Conservation (phyloP, 2,888 invertebrate species). For the Punctoribates punctum region DNA sequence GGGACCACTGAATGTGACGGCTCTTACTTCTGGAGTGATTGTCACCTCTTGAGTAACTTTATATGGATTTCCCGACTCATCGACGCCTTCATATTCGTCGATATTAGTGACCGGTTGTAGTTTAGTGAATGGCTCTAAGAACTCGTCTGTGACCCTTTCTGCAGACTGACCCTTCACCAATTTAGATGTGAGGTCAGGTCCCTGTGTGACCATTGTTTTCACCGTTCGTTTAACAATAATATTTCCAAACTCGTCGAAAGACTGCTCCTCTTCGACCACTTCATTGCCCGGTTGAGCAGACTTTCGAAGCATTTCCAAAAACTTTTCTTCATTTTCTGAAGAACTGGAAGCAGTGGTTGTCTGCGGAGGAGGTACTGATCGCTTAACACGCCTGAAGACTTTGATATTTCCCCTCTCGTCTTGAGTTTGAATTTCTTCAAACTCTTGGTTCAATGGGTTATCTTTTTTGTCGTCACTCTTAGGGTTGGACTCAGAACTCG, state of each 20-base stretch:
- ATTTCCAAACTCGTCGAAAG: constrained; percentile 46
- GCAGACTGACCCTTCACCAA: constrained; percentile 59
- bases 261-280: constrained; percentile 45
- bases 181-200: constrained; percentile 45
- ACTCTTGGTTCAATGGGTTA: constrained; percentile 57
- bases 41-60: constrained; percentile 52
- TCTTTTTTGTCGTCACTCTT: not conserved
- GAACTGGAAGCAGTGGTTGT: not conserved
- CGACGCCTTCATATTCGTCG: constrained; percentile 47
- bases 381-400: constrained; percentile 55
- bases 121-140: constrained; percentile 52
- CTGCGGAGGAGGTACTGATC: constrained; percentile 8
- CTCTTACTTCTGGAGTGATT: constrained; percentile 58
- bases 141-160: constrained; percentile 57
- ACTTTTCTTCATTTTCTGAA: constrained; percentile 30
- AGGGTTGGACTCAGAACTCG: not conserved
- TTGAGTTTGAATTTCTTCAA: constrained; percentile 58
- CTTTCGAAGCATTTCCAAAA: constrained; percentile 24
- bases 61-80: constrained; percentile 47
- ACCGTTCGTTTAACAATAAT: constrained; percentile 45
- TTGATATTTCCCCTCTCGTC: constrained; percentile 60
- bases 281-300: constrained; percentile 40
- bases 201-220: constrained; percentile 40
- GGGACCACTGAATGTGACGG: constrained; percentile 59
- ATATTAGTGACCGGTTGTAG: constrained; percentile 46